Conservation (phyloP, 1,140 invertebrate genomes). For the Bombus picipes region DNA sequence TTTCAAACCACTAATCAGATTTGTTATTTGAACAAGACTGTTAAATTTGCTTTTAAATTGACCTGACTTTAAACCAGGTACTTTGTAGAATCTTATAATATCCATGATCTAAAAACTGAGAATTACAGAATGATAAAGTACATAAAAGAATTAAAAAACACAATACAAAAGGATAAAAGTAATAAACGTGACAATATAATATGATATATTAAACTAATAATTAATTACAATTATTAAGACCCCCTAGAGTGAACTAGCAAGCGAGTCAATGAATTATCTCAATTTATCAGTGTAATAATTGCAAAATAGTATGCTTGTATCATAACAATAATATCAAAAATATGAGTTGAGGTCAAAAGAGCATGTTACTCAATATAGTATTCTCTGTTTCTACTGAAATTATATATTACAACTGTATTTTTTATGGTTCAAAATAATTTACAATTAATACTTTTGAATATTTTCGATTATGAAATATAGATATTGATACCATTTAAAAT, state of each 20-base stretch:
- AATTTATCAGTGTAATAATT: slow-evolving; percentile 50
- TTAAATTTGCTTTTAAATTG: slow-evolving; percentile 71
- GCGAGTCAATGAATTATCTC: slow-evolving; percentile 31
- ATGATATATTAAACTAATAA: not conserved
- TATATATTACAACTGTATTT: not conserved
- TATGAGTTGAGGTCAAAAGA: slow-evolving; percentile 3
- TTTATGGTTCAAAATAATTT: not conserved
- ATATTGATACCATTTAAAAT: not conserved
- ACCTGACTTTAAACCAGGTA: slow-evolving; percentile 67
- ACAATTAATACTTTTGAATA: not conserved
- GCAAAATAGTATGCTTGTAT: slow-evolving; percentile 47
- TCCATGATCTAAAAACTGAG: slow-evolving; percentile 56
- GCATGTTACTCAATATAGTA: not conserved
- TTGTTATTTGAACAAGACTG: slow-evolving; percentile 59
- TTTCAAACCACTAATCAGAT: slow-evolving; percentile 81
- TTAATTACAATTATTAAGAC: slow-evolving; percentile 17
- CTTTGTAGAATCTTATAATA: slow-evolving; percentile 76
- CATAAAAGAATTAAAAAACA: not conserved
- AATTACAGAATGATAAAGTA: not conserved
- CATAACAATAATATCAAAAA: slow-evolving; percentile 23
- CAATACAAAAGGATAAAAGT: not conserved
- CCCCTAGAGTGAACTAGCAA: slow-evolving; percentile 27
- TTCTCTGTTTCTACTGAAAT: not conserved
- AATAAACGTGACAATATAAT: not conserved
- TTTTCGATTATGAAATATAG: not conserved